Conservation (phyloP, 1,140 invertebrate species). For the Phenacoccus solenopsis region DNA sequence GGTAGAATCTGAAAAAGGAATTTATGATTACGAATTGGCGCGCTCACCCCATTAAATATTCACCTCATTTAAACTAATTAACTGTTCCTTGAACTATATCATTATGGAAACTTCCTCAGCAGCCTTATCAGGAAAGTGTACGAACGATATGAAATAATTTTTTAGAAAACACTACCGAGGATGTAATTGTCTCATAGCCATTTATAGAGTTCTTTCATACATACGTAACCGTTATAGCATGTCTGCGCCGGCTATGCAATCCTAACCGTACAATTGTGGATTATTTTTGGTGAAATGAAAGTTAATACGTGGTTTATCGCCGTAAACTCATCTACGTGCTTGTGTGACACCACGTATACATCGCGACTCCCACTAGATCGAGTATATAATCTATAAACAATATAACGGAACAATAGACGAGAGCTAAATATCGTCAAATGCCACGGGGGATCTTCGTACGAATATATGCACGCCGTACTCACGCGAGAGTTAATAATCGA, state of each 20-base stretch:
- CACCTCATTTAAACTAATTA: background rate
- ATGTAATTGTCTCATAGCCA: background rate
- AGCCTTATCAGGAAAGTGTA: background rate
- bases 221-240: background rate
- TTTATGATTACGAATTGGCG: background rate
- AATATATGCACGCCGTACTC: background rate
- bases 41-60: background rate
- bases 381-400: too few species aligned
- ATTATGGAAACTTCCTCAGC: background rate
- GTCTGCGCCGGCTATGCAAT: too few species aligned
- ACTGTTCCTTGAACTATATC: background rate
- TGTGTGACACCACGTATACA: background rate
- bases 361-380: background rate
- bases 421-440: background rate
- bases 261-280: background rate
- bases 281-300: background rate
- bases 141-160: background rate
- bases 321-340: background rate
- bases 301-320: background rate
- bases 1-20: background rate
- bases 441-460: background rate
- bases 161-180: background rate
- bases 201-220: background rate
- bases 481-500: background rate
- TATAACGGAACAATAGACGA: too few species aligned